Conservation (phyloP, 2,888 invertebrate species). For the Rhagium mordax region DNA sequence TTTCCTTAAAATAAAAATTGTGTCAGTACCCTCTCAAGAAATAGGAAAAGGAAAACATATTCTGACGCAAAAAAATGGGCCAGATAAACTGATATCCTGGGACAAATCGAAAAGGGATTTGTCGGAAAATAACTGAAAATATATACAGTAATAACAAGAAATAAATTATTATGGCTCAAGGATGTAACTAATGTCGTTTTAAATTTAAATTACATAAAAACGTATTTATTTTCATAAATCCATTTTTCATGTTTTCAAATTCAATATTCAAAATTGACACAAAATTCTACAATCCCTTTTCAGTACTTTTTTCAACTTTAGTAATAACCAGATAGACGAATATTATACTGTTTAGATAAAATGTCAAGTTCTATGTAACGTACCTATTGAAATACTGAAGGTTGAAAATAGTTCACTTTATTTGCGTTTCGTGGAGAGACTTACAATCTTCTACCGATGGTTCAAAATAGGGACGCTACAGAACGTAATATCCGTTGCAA, state of each 20-base stretch:
- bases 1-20: slow-evolving; percentile 36
- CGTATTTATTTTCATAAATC: too few relatives aligned
- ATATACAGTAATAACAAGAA: background rate
- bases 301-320: too few relatives aligned
- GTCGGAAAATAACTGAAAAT: background rate
- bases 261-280: too few relatives aligned
- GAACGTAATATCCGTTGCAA: slow-evolving; percentile 20
- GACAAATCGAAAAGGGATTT: background rate
- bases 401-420: too few relatives aligned
- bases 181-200: too few relatives aligned
- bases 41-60: background rate
- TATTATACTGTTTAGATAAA: too few relatives aligned
- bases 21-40: slow-evolving; percentile 12
- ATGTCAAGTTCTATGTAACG: too few relatives aligned
- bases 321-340: too few relatives aligned
- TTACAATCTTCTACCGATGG: background rate
- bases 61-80: background rate
- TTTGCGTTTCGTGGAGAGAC: background rate
- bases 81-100: background rate
- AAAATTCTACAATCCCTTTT: too few relatives aligned
- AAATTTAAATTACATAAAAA: too few relatives aligned
- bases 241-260: too few relatives aligned
- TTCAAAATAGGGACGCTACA: slow-evolving; percentile 8
- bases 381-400: too few relatives aligned
- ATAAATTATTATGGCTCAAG: background rate